Evolutionary conservation across 2,888 invertebrate genomes (phyloP), one percentile per base, ranked within the genome.

Genomic region (Nemoura dubitans): DNA sequence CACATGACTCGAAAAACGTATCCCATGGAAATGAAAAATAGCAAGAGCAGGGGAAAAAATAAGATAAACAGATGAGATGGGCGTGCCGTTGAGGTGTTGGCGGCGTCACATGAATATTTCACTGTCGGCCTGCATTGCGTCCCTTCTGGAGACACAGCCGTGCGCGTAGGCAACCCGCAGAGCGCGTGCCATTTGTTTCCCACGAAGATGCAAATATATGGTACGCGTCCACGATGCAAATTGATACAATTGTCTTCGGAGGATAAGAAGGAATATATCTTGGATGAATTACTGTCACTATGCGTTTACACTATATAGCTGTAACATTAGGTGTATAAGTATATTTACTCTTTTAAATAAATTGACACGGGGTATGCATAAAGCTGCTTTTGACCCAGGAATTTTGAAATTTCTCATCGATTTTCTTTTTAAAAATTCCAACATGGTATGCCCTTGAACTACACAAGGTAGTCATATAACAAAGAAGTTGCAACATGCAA

Each of bases 61-160:
- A 83, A 83, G 83, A 83, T 83, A 83, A 83, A 30, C 83, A 42
- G 83, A 83, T 83, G 83, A 43, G 83, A n/a, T 83, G 83, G 30
- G 28, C n/a, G 21, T 81, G 28, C 14, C 29, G 29, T 78, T 0
- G 83, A 83, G 83, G 42, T 30, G 83, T 21, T n/a, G 30, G 21
- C 30, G 14, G 26, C 43, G 42, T 83, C 83, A 83, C 83, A 83
- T 83, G 83, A 83, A 83, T 83, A 83, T 30, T 83, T 83, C 36
- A 83, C 83, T 29, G 81, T 30, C 81, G 30, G 26, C 36, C 43
- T 7, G 42, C 26, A 6, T 14, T n/a, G 25, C 42, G 6, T 42
- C 43, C 26, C 25, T 16, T 1, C 59, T 21, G 16, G 59, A 10
- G 59, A 59, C 21, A 21, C 10, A 21, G 59, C 2, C 59, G 14